Conservation (phyloP, 2,113 vertebrate genomes). For the human region DNA sequence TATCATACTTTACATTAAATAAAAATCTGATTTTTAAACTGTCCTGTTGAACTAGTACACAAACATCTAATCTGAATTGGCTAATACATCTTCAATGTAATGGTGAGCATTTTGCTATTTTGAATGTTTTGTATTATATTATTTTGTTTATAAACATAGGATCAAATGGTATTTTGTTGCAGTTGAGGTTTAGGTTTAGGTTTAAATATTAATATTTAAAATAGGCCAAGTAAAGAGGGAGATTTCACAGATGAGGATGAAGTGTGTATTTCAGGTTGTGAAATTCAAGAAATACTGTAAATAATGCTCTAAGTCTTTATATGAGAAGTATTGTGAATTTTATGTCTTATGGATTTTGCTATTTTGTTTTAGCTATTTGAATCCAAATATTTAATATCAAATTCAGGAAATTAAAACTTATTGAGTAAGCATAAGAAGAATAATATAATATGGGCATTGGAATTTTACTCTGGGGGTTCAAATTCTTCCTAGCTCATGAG, state of each 20-base stretch:
- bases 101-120: background rate
- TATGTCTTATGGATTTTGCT: background rate
- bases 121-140: constrained; percentile 10
- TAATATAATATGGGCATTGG: background rate
- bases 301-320: background rate
- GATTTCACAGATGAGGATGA: background rate
- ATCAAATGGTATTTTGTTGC: background rate
- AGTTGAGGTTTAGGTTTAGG: background rate
- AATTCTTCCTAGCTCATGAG: background rate
- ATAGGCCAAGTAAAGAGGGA: background rate
- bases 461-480: background rate
- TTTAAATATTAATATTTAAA: background rate
- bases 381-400: constrained; percentile 13
- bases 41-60: background rate
- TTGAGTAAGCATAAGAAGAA: background rate
- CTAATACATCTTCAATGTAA: background rate
- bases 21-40: constrained; percentile 17
- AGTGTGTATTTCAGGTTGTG: background rate
- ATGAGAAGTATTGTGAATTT: background rate
- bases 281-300: background rate
- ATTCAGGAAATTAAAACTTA: constrained; percentile 8
- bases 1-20: background rate
- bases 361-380: background rate
- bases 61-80: background rate
- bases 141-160: background rate